Conservation (phyloP, 2,113 vertebrate genomes). For the Thinocorus orbignyianus region DNA sequence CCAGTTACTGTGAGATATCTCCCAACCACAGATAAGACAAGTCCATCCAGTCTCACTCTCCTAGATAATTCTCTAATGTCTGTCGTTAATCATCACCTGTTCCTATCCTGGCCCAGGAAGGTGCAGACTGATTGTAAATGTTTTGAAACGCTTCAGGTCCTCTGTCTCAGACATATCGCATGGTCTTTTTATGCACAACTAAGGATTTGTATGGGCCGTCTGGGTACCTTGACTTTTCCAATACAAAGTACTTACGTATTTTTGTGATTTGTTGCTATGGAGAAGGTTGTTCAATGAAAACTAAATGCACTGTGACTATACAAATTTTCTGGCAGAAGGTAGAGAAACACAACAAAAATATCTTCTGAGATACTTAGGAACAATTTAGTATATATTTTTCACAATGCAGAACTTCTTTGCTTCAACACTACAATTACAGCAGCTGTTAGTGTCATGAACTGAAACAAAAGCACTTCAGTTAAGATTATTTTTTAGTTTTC, state of each 20-base stretch:
- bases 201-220: neutral
- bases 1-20: neutral
- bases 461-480: slow-evolving; percentile 17
- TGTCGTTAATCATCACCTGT: neutral
- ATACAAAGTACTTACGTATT: neutral
- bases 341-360: neutral
- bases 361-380: slow-evolving; percentile 36
- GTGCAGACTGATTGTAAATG: neutral
- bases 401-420: slow-evolving; percentile 14
- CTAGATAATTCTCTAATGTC: neutral
- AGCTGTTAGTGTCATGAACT: slow-evolving; percentile 68
- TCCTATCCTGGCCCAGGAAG: neutral
- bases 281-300: slow-evolving; percentile 14
- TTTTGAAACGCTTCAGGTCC: neutral
- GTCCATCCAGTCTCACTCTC: neutral
- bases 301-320: neutral
- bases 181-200: neutral
- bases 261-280: slow-evolving; percentile 31
- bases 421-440: slow-evolving; percentile 37
- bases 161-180: neutral
- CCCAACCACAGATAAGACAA: neutral
- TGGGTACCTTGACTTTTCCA: neutral
- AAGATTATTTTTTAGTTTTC: slow-evolving; percentile 28
- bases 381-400: slow-evolving; percentile 48
- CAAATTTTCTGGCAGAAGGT: slow-evolving; percentile 5